phyloP scores from a whole-genome alignment of 2,797 vertebrate species.

The Danionella dracula region DNA sequence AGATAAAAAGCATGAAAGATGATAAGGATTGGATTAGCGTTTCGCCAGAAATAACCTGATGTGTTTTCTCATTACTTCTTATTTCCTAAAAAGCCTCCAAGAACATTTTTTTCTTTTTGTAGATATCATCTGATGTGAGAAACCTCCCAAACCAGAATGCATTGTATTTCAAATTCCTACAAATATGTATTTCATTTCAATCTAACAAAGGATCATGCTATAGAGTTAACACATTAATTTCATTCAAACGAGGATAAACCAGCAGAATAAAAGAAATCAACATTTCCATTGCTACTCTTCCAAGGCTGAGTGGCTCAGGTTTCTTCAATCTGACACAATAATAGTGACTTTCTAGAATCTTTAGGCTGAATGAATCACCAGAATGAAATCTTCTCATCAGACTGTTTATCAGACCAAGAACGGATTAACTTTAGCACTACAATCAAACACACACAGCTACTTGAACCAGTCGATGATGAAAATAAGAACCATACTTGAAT shows the following conservation, averaged over 20 bases:
- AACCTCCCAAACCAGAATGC: not conserved
- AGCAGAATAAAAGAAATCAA: not conserved
- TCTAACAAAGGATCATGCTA: not conserved
- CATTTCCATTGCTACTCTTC: not conserved
- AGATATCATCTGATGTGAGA: not conserved
- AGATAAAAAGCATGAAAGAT: not conserved
- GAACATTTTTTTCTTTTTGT: not conserved
- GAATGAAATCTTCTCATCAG: not conserved
- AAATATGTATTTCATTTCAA: not conserved
- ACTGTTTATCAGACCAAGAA: not conserved
- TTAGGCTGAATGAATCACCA: not conserved
- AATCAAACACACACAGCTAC: too few relatives aligned
- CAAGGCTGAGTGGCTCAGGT: not conserved
- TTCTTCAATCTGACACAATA: not conserved
- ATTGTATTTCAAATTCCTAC: too few relatives aligned
- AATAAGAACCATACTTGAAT: too few relatives aligned
- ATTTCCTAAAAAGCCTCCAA: not conserved
- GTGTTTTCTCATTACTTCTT: not conserved
- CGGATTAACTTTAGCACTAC: not conserved
- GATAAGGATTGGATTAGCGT: not conserved
- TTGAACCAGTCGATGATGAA: not conserved
- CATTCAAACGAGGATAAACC: not conserved
- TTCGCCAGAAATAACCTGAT: not conserved
- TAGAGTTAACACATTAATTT: not conserved
- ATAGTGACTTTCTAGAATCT: not conserved